phyloP scores from a whole-genome alignment of 1,140 invertebrate species.

The Eriosoma lanigerum region DNA sequence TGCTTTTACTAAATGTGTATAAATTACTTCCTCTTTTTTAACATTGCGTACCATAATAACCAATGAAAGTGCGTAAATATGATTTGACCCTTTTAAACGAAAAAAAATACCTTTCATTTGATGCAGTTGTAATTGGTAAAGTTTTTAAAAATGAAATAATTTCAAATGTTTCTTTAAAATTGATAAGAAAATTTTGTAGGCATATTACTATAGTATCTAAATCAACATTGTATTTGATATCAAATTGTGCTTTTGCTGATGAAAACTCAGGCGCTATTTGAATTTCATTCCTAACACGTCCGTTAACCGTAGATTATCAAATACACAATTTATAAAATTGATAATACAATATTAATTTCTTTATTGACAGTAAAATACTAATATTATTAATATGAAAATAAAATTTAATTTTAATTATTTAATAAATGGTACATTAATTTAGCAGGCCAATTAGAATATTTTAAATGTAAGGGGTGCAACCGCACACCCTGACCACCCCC shows the following conservation, averaged over 20 bases:
- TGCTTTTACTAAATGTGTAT: background rate
- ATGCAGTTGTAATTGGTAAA: slow-evolving; percentile 19
- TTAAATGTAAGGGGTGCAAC: too few relatives aligned
- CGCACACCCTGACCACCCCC: too few relatives aligned
- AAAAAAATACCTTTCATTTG: background rate
- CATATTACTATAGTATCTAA: background rate
- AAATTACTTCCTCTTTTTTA: background rate
- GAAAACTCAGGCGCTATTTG: background rate
- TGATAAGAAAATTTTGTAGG: background rate
- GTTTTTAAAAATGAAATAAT: slow-evolving; percentile 21
- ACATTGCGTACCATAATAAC: background rate
- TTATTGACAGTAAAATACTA: too few relatives aligned
- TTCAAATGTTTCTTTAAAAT: slow-evolving; percentile 6
- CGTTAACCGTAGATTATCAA: too few relatives aligned
- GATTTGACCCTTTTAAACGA: background rate
- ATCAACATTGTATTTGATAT: background rate
- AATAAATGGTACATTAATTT: too few relatives aligned
- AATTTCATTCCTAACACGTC: too few relatives aligned
- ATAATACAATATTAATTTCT: too few relatives aligned
- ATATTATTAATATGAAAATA: too few relatives aligned
- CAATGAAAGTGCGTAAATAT: background rate
- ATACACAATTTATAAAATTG: too few relatives aligned
- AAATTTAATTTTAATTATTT: too few relatives aligned
- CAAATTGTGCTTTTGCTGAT: slow-evolving; percentile 18
- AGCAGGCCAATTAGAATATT: too few relatives aligned